phyloP scores from a whole-genome alignment of 2,888 invertebrate genomes.

The Vesta saturnalis region DNA sequence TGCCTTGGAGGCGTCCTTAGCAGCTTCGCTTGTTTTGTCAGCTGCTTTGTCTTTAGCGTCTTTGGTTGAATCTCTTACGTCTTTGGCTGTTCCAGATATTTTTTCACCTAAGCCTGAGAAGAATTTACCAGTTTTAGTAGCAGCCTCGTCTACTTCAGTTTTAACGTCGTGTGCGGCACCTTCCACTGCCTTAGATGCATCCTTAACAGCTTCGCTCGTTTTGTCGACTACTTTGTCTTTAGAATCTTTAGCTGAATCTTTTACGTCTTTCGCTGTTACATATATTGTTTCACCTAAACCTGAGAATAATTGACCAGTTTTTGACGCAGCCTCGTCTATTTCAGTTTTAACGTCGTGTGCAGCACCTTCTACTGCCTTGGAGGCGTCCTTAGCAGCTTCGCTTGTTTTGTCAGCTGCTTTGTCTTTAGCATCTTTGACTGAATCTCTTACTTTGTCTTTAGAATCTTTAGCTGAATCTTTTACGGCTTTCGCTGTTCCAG shows the following conservation, averaged over 20 bases:
- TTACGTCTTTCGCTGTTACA: constrained; percentile 29
- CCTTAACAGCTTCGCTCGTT: neutral
- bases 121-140: constrained; percentile 37
- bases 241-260: constrained; percentile 13
- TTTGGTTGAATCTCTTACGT: constrained; percentile 10
- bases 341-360: constrained; percentile 17
- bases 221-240: constrained; percentile 15
- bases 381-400: constrained; percentile 33
- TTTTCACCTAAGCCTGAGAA: constrained; percentile 37
- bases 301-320: constrained; percentile 39
- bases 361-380: constrained; percentile 34
- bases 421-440: constrained; percentile 38
- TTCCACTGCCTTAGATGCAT: neutral
- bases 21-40: constrained; percentile 14
- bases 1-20: neutral
- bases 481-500: constrained; percentile 30
- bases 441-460: constrained; percentile 36
- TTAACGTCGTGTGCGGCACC: constrained; percentile 6
- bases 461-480: constrained; percentile 24
- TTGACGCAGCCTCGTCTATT: constrained; percentile 21
- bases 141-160: neutral
- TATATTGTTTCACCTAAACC: constrained; percentile 36
- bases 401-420: constrained; percentile 43
- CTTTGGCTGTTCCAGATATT: constrained; percentile 33
- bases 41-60: constrained; percentile 4